Evolutionary conservation across 2,888 invertebrate genomes (phyloP).

Genomic region (Mythimna lalbum): DNA sequence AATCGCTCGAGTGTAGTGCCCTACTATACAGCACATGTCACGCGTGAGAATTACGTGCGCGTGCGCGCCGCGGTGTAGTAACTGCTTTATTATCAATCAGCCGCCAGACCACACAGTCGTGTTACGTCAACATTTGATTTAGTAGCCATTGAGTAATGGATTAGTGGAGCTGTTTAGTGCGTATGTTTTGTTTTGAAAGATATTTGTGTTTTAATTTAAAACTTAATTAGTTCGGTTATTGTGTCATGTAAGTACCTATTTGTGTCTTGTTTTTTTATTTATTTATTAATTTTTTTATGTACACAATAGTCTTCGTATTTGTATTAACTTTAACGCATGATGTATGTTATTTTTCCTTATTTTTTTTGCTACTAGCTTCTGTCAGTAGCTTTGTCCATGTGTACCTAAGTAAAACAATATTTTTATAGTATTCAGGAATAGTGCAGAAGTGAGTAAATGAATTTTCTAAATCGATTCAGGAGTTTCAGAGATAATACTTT

Average conservation of each 20-base stretch:
- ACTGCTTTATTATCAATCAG: conserved; percentile 55
- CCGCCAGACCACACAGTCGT: conserved; percentile 36
- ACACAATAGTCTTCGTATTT: too few relatives aligned
- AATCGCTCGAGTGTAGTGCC: conserved; percentile 3
- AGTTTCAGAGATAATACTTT: too few relatives aligned
- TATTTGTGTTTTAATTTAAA: not conserved
- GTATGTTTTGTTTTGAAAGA: conserved; percentile 10
- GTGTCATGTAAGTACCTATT: not conserved
- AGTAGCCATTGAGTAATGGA: conserved; percentile 29
- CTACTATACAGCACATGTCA: not conserved
- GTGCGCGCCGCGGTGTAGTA: conserved; percentile 41
- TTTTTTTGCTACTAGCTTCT: too few relatives aligned
- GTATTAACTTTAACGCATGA: too few relatives aligned
- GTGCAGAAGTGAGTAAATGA: too few relatives aligned
- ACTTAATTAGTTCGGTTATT: not conserved
- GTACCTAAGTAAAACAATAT: too few relatives aligned
- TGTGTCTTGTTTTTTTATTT: not conserved
- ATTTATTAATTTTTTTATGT: too few relatives aligned
- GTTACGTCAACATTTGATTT: conserved; percentile 29
- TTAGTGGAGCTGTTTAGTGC: not conserved
- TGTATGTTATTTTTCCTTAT: not conserved
- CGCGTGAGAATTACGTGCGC: conserved; percentile 23
- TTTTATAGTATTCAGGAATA: too few relatives aligned
- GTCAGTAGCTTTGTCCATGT: too few relatives aligned
- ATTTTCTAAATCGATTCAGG: too few relatives aligned